These are phyloP conservation scores for Noctua pronuba DNA, from an alignment of 2,888 invertebrate species.

Conservation along the genomic window DNA sequence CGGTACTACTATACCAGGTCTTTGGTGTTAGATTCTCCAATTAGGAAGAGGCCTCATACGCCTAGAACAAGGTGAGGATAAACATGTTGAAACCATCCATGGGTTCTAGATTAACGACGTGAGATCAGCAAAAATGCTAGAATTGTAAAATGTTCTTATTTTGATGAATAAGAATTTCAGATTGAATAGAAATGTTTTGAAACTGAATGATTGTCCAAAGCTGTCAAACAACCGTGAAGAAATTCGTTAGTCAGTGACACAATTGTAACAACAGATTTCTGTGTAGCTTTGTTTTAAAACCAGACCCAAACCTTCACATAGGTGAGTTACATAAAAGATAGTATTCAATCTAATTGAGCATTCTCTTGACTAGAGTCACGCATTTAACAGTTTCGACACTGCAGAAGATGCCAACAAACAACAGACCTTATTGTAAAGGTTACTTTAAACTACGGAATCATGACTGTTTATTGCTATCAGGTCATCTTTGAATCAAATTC, in stretches of 20 bases:
- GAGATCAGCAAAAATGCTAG: neutral
- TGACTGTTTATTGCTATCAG: slow-evolving; percentile 9
- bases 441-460: slow-evolving; percentile 56
- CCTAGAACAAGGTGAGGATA: slow-evolving; percentile 76
- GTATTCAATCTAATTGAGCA: slow-evolving; percentile 57
- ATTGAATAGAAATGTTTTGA: neutral
- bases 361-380: slow-evolving; percentile 67
- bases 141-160: neutral
- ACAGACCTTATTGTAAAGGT: slow-evolving; percentile 67
- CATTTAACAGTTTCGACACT: slow-evolving; percentile 66
- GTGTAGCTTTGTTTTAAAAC: slow-evolving; percentile 30
- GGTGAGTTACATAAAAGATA: slow-evolving; percentile 43
- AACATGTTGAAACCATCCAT: neutral
- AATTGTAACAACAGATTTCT: slow-evolving; percentile 9
- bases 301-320: slow-evolving; percentile 33
- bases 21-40: slow-evolving; percentile 74
- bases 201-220: neutral
- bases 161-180: neutral
- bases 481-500: slow-evolving; percentile 17
- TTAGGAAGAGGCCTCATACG: slow-evolving; percentile 65
- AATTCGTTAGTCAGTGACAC: neutral
- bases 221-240: neutral
- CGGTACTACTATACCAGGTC: slow-evolving; percentile 84
- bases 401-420: slow-evolving; percentile 58
- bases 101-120: neutral